phyloP scores from a whole-genome alignment of 2,888 invertebrate genomes.

The Sinohyriopsis cumingii region DNA sequence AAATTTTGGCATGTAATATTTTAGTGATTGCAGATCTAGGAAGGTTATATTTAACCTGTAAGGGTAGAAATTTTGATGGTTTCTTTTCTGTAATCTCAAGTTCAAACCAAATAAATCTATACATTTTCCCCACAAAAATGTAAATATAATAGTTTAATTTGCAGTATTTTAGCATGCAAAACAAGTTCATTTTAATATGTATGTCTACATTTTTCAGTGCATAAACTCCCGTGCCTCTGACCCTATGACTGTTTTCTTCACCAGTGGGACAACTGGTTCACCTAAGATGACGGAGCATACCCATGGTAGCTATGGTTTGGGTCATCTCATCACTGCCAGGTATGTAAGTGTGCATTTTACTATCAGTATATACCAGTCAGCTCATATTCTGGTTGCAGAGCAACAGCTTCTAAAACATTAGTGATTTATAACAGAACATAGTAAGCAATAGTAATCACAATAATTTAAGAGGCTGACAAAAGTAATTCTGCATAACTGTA shows the following conservation, averaged over 20 bases:
- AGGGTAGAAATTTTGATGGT: too few species aligned
- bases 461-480: too few species aligned
- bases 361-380: neutral
- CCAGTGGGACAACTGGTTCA: conserved; percentile 74
- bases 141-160: too few species aligned
- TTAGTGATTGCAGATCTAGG: too few species aligned
- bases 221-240: conserved; percentile 65
- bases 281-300: conserved; percentile 74
- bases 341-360: conserved; percentile 17
- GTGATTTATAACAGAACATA: neutral
- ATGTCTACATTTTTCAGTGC: conserved; percentile 12
- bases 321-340: conserved; percentile 68
- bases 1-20: too few species aligned
- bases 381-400: neutral
- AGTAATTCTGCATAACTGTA: too few species aligned
- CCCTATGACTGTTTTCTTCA: conserved; percentile 72
- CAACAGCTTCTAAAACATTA: neutral
- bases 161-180: too few species aligned
- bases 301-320: conserved; percentile 72
- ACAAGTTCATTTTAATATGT: too few species aligned
- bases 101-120: too few species aligned
- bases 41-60: too few species aligned
- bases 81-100: too few species aligned
- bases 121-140: too few species aligned
- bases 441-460: neutral